Conservation (phyloP, 2,113 vertebrate genomes). For the Gobiocypris rarus region DNA sequence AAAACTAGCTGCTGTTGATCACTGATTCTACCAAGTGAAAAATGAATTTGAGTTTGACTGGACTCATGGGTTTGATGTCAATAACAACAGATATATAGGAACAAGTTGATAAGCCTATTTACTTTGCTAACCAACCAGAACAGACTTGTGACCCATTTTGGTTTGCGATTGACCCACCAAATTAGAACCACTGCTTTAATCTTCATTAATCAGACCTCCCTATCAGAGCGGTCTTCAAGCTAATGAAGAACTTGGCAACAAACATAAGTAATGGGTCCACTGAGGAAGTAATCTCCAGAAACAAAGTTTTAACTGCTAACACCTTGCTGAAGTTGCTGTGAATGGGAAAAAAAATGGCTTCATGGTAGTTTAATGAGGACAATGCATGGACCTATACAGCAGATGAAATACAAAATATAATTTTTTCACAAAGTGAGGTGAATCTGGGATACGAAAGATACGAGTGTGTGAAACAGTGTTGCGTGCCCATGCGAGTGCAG, state of each 20-base stretch:
- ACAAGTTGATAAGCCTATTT: neutral
- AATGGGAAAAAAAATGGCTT: neutral
- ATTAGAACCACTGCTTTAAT: constrained; percentile 14
- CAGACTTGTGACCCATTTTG: neutral
- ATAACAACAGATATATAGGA: neutral
- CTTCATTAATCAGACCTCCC: constrained; percentile 14
- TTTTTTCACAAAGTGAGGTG: constrained; percentile 14
- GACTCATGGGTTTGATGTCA: neutral
- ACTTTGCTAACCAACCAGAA: neutral
- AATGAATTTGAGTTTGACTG: neutral
- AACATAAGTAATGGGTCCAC: constrained; percentile 6
- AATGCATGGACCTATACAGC: neutral
- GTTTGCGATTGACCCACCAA: neutral
- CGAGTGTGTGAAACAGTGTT: constrained; percentile 26
- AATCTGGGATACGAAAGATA: constrained; percentile 37
- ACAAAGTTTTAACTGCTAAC: neutral
- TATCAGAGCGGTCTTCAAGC: constrained; percentile 12
- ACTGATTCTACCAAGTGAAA: too few species aligned
- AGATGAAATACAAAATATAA: constrained; percentile 10
- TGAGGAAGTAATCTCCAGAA: neutral
- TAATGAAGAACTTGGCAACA: constrained; percentile 14
- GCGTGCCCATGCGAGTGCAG: constrained; percentile 44
- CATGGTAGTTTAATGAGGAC: neutral
- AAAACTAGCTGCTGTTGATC: too few species aligned
- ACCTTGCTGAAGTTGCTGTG: neutral